Evolutionary conservation across 1,140 invertebrate genomes (phyloP).

Genomic region (Aphis craccivora): DNA sequence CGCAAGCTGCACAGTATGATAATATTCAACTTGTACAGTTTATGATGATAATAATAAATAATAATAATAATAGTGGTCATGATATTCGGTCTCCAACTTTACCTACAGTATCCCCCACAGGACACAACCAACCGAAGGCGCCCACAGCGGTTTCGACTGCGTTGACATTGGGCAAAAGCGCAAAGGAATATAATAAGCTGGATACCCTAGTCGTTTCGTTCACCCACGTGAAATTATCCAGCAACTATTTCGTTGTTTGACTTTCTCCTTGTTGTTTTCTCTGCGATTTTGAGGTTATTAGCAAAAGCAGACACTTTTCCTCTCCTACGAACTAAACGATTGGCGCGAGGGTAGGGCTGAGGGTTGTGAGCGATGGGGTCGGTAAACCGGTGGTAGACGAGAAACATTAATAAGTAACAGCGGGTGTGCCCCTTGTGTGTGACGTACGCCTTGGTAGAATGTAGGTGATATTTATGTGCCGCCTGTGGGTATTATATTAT

Average conservation of each 20-base stretch:
- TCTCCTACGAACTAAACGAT: neutral
- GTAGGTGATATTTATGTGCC: neutral
- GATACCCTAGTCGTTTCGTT: neutral
- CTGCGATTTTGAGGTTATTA: neutral
- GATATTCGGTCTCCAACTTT: neutral
- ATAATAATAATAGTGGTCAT: neutral
- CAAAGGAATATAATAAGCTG: conserved; percentile 19
- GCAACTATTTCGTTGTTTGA: conserved; percentile 42
- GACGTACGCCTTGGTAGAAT: neutral
- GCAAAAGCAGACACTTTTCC: neutral
- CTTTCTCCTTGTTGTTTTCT: conserved; percentile 29
- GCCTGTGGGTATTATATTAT: neutral
- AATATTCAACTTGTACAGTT: neutral
- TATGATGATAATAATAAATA: neutral
- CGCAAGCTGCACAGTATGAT: neutral
- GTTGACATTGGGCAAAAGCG: conserved; percentile 31
- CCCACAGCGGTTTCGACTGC: neutral
- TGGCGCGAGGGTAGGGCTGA: neutral
- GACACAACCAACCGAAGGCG: neutral
- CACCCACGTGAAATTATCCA: neutral
- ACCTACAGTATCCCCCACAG: neutral
- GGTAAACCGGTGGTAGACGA: conserved; percentile 10
- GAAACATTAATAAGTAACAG: conserved; percentile 45
- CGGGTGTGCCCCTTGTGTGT: conserved; percentile 31
- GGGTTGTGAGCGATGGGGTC: neutral